Base-by-base conservation (phyloP, 2,797 vertebrate genomes). In the Oryzias dopingdopingensis region DNA sequence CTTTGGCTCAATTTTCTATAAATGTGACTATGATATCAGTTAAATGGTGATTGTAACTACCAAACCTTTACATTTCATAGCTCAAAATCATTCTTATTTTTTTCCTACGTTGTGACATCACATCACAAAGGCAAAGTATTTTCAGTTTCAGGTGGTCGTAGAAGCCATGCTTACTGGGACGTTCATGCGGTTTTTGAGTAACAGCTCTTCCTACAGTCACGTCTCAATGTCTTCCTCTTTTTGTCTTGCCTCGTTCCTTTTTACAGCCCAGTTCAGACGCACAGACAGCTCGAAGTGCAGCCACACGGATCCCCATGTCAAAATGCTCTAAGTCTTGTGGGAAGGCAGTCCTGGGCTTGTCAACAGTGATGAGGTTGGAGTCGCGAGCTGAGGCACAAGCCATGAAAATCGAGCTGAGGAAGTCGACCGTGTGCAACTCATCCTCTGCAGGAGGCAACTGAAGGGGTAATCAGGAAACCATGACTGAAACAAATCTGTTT, bases 321-420 rank as follows among this genome's bases (percentile, higher is more conserved):
- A 96, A 94, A 95, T 94, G 95, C 92, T 92, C 93, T 93, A 96
- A 94, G 90, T 91, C 93, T 62, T 90, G 91, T 88, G 91, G 91
- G 90, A 96, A 94, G 90, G 85, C 92, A 52, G 82, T 94, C 75
- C 70, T 94, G 88, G 95, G 92, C 79, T 78, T 95, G 86, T 93
- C 94, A 82, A 90, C 93, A 74, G 89, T 94, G 87, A 90, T 93
- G 67, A 93, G 93, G 90, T 86, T 94, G 84, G 95, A 96, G 91
- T 89, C 96, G 72, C 92, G 92, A 81, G 91, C 94, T 26, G 95
- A 97, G 86, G 92, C 93, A 91, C 95, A 95, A 80, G 93, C 92
- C 59, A 93, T 98, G 96, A 98, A 94, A 93, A 97, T 98, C 86
- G 94, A 98, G 91, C 92, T 97, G 93, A 96, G 94, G 93, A 98